These are phyloP conservation scores for Oenanthe oenanthe DNA, from an alignment of 2,113 vertebrate species.

Conservation along the genomic window DNA sequence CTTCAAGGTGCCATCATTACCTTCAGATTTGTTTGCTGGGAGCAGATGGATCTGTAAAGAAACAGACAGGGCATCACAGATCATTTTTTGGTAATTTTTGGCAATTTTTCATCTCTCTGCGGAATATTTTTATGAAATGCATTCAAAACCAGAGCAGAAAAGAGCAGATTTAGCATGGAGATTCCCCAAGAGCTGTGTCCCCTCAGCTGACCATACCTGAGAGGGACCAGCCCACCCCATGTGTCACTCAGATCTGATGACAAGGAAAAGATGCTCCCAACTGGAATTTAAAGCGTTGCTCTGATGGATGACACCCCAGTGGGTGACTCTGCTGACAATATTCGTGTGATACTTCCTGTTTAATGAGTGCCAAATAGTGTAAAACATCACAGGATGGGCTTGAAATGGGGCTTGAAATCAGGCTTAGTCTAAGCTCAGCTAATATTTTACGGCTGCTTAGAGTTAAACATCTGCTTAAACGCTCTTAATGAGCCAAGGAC, in stretches of 20 bases:
- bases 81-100: not conserved
- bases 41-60: slow-evolving; percentile 72
- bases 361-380: not conserved
- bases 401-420: not conserved
- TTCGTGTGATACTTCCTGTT: not conserved
- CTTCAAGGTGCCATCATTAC: slow-evolving; percentile 23
- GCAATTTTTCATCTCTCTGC: not conserved
- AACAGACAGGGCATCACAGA: not conserved
- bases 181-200: not conserved
- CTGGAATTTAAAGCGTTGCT: not conserved
- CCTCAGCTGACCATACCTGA: not conserved
- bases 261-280: not conserved
- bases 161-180: not conserved
- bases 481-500: not conserved
- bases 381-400: not conserved
- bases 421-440: not conserved
- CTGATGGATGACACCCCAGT: fast-evolving
- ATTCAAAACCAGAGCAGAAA: not conserved
- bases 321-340: fast-evolving
- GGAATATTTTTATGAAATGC: not conserved
- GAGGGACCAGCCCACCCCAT: not conserved
- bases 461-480: not conserved
- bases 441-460: not conserved
- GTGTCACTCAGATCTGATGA: not conserved
- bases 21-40: slow-evolving; percentile 38